Evolutionary conservation across 2,888 invertebrate species (phyloP), one percentile per base, ranked within the genome.

Genomic region (Harpagoxenus sublaevis): DNA sequence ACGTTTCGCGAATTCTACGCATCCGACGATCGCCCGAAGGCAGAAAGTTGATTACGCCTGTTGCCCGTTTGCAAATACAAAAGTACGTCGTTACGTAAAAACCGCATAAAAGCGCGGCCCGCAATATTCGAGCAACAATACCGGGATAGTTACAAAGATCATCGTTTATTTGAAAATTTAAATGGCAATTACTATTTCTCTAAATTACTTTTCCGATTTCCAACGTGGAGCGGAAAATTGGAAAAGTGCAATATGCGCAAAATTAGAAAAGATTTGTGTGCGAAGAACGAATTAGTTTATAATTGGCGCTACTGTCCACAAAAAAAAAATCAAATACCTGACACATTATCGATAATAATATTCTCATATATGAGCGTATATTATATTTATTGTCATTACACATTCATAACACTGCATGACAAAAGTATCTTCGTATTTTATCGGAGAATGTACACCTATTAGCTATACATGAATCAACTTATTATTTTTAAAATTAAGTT

Each of bases 11-110:
- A 81, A 81, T 81, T 81, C 79, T 62, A 71, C 73, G 79, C 79
- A 71, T 71, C 79, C 79, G 79, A 81, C 79, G 60, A 81, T 81
- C 48, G 79, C 79, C 79, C 71, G 73, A 81, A 81, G 79, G 79
- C 79, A 81, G 79, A 81, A 81, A 81, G 79, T 81, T 81, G 79
- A 81, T 81, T 81, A 81, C 79, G 79, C 60, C 60, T 81, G 79
- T 81, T 81, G 71, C 79, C 73, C 73, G 79, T 81, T 81, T 81
- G 79, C 62, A 81, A 81, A 81, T 81, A 81, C 79, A 81, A 81
- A 81, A 81, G 79, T 81, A 81, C 73, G 60, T 81, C 73, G 79
- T 81, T 81, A 81, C 79, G 73, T 71, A 81, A 81, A 81, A 81
- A 81, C 73, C 42, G 73, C 60, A 60, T 73, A 45, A 81, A 81